These are phyloP conservation scores for Copidosoma floridanum DNA, from an alignment of 1,140 invertebrate species.

Conservation along the genomic window DNA sequence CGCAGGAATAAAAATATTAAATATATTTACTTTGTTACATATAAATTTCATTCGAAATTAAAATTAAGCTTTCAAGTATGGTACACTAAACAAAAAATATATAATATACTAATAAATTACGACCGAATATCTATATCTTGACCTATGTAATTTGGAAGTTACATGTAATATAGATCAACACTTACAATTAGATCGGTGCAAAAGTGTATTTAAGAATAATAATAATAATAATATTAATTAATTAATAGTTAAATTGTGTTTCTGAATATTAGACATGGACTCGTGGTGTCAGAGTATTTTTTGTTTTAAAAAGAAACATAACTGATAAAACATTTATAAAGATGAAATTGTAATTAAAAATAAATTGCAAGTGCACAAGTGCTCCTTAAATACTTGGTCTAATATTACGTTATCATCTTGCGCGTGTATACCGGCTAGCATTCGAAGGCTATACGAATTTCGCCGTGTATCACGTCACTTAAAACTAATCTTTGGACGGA, in stretches of 20 bases:
- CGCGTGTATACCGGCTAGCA: not conserved
- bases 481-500: constrained; percentile 28
- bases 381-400: not conserved
- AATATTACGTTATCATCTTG: not conserved
- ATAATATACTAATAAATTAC: not conserved
- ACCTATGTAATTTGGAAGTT: too few species aligned
- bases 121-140: too few species aligned
- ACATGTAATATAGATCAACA: too few species aligned
- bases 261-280: too few species aligned
- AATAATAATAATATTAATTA: too few species aligned
- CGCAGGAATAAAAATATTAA: too few species aligned
- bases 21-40: not conserved
- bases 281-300: too few species aligned
- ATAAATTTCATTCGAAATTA: not conserved
- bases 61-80: not conserved
- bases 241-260: too few species aligned
- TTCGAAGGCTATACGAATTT: constrained; percentile 2
- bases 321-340: not conserved
- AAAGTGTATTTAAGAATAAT: too few species aligned
- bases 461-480: not conserved
- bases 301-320: not conserved
- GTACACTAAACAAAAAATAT: not conserved
- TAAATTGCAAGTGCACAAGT: not conserved
- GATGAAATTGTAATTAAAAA: not conserved
- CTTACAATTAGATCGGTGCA: too few species aligned